Evolutionary conservation across 2,888 invertebrate species (phyloP).

Genomic region (Rhamphomyia laevipes): DNA sequence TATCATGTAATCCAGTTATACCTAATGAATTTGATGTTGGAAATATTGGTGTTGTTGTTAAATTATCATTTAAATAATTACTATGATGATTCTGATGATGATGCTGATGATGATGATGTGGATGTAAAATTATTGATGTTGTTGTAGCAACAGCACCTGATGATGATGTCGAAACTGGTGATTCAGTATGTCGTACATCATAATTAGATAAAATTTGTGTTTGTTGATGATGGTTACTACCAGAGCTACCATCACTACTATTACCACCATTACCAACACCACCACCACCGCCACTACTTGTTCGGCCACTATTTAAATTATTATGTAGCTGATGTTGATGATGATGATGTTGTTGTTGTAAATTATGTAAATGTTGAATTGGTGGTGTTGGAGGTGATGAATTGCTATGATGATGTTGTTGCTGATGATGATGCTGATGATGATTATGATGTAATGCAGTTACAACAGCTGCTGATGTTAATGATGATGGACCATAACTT

Average conservation of each 20-base stretch:
- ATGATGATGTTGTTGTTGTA: constrained; percentile 12
- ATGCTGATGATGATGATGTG: constrained; percentile 11
- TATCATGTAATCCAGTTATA: constrained; percentile 9
- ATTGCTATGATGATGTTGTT: constrained; percentile 12
- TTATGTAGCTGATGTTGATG: background rate
- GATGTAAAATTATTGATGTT: constrained; percentile 1
- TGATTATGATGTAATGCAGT: constrained; percentile 14
- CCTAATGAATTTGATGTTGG: background rate
- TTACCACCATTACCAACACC: constrained; percentile 4
- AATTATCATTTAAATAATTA: constrained; percentile 13
- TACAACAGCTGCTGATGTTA: constrained; percentile 13
- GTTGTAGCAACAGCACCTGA: background rate
- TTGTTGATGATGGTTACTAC: constrained; percentile 7
- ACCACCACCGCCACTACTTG: background rate
- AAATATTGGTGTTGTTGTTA: constrained; percentile 12
- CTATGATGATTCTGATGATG: constrained; percentile 14
- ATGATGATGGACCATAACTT: constrained; percentile 19
- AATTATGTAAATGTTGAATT: constrained; percentile 9
- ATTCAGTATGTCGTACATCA: background rate
- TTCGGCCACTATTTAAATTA: background rate
- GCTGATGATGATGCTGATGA: constrained; percentile 10
- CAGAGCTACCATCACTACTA: constrained; percentile 13
- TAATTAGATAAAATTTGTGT: background rate
- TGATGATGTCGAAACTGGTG: constrained; percentile 14
- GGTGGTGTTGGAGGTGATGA: constrained; percentile 13